Percentiles rank a stretch among this genome's conserved stretches.
phyloP scores from a whole-genome alignment of 2,888 invertebrate species.

The Hirtodrosophila cameraria region DNA sequence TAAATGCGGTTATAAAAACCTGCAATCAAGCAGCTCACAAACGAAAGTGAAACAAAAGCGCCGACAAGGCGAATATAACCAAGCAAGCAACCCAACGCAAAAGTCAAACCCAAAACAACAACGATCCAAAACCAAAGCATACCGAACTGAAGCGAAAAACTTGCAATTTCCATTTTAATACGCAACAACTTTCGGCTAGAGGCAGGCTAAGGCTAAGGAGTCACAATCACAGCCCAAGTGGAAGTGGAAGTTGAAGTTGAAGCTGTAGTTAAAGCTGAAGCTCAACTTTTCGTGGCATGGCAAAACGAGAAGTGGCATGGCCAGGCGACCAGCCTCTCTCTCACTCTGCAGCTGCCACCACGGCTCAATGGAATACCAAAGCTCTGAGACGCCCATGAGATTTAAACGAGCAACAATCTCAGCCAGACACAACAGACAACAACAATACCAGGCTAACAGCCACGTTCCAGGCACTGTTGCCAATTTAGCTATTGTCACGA shows the following conservation, averaged over 20 bases:
- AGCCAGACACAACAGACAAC: conserved; percentile 19
- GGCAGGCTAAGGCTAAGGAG: conserved; percentile 45
- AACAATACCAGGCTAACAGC: too few species aligned
- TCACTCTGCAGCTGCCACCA: conserved; percentile 19
- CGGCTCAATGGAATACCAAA: conserved; percentile 59
- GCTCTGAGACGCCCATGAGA: conserved; percentile 53
- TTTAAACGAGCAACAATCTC: conserved; percentile 31
- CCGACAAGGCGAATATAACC: conserved; percentile 50
- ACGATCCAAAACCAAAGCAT: conserved; percentile 11
- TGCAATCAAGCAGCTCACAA: conserved; percentile 67
- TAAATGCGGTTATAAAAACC: conserved; percentile 75
- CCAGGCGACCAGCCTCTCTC: neutral
- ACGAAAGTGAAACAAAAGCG: conserved; percentile 79
- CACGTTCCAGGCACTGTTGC: too few species aligned
- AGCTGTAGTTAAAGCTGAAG: conserved; percentile 4
- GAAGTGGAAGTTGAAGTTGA: neutral
- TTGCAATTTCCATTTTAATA: conserved; percentile 79
- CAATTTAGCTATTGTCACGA: too few species aligned
- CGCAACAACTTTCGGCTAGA: conserved; percentile 76
- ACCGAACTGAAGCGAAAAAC: conserved; percentile 54
- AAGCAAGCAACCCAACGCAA: conserved; percentile 21
- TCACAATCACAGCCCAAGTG: conserved; percentile 12
- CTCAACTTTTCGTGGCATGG: conserved; percentile 21
- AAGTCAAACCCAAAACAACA: conserved; percentile 12
- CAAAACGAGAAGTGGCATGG: conserved; percentile 34